These are phyloP conservation scores for Delia radicum DNA, from an alignment of 1,140 invertebrate species.

Conservation along the genomic window DNA sequence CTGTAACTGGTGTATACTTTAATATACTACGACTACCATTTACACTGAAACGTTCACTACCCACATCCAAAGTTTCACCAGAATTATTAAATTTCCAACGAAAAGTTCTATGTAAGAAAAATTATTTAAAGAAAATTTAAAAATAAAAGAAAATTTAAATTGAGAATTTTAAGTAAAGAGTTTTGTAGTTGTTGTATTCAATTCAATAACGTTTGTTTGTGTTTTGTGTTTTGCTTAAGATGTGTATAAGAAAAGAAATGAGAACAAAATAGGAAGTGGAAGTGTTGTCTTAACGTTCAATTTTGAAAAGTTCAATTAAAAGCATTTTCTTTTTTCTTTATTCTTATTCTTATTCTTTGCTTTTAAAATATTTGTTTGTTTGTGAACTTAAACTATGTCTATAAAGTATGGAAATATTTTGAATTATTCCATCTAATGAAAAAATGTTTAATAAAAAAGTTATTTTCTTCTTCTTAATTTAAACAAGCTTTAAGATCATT, in stretches of 20 bases:
- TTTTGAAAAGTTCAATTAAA: slow-evolving; percentile 15
- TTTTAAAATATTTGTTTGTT: neutral
- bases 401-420: too few relatives aligned
- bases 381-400: too few relatives aligned
- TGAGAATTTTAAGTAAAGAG: neutral
- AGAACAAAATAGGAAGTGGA: neutral
- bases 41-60: slow-evolving; percentile 69
- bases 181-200: neutral
- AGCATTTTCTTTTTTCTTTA: neutral
- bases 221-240: neutral
- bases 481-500: neutral
- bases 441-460: too few relatives aligned
- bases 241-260: neutral
- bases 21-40: slow-evolving; percentile 69
- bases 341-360: neutral
- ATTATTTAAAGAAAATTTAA: neutral
- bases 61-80: slow-evolving; percentile 76
- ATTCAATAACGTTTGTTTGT: neutral
- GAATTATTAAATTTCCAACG: slow-evolving; percentile 92
- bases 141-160: neutral
- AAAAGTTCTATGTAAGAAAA: slow-evolving; percentile 62
- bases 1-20: slow-evolving; percentile 70
- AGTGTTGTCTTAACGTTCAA: neutral
- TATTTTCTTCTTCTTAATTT: neutral
- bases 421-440: too few relatives aligned